These are phyloP conservation scores for Dunckerocampus dactyliophorus DNA, from an alignment of 2,113 vertebrate species.

Conservation along the genomic window DNA sequence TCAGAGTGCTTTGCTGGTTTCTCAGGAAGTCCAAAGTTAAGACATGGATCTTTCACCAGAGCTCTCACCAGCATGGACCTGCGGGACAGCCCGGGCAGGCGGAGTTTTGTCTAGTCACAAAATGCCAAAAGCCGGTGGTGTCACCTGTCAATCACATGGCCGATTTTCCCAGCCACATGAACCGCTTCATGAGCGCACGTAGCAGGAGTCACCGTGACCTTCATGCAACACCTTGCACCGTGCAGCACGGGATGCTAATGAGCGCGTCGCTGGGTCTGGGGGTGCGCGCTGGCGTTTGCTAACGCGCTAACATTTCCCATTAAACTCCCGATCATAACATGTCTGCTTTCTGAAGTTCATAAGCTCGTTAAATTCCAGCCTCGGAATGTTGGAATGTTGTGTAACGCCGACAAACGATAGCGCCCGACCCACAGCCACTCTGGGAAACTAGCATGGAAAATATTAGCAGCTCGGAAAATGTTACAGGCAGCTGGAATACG, in stretches of 20 bases:
- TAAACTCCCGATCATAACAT: constrained; percentile 28
- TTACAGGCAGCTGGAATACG: constrained; percentile 78
- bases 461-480: constrained; percentile 80
- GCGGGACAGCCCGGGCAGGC: no score
- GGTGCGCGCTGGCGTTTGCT: neutral
- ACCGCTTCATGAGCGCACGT: neutral
- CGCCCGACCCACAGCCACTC: constrained; percentile 53
- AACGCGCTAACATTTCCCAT: constrained; percentile 28
- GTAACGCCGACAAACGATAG: constrained; percentile 59
- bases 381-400: constrained; percentile 45
- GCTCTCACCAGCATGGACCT: no score
- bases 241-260: neutral
- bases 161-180: no score
- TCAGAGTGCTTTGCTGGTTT: no score
- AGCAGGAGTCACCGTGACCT: neutral
- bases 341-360: constrained; percentile 56
- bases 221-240: no score
- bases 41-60: no score
- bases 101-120: no score
- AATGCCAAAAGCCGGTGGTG: no score
- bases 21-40: no score
- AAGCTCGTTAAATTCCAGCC: constrained; percentile 46
- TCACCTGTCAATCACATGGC: no score
- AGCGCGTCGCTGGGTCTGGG: neutral
- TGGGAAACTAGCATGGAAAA: constrained; percentile 81